A percentile compares a stretch with the other conserved stretches of the same genome.
These are phyloP conservation scores for Gastracanthus pulcherrimus DNA, from an alignment of 2,888 invertebrate genomes.

Conservation along the genomic window DNA sequence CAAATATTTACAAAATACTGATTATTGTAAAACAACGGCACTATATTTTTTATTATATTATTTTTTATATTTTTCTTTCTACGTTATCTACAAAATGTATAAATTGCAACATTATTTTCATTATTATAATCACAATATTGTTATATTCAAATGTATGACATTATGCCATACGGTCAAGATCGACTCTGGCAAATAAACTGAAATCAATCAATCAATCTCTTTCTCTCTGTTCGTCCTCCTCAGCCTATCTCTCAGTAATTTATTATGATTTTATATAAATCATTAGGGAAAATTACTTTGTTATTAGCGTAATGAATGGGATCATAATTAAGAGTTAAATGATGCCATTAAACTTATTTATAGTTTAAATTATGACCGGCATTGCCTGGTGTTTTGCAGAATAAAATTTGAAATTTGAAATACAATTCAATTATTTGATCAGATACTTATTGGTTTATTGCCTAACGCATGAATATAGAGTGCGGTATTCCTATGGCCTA, in stretches of 20 bases:
- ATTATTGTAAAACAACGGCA: no score
- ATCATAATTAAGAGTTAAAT: not conserved
- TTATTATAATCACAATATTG: no score
- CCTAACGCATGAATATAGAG: not conserved
- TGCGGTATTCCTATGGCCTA: not conserved
- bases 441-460: constrained; percentile 42
- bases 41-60: no score
- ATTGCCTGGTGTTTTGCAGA: not conserved
- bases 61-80: no score
- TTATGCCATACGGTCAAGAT: no score
- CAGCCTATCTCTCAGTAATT: not conserved
- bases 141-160: no score
- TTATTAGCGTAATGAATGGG: not conserved
- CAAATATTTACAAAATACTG: no score
- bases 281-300: not conserved
- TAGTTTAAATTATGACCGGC: not conserved
- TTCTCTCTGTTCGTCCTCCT: no score
- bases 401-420: constrained; percentile 52
- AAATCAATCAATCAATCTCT: no score
- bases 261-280: not conserved
- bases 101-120: no score
- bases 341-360: not conserved
- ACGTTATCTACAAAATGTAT: no score
- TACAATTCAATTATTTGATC: constrained; percentile 38
- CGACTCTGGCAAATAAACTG: no score